Evolutionary conservation across 2,888 invertebrate genomes (phyloP), one percentile per base, ranked within the genome.

Genomic region (Steinernema hermaphroditum): DNA sequence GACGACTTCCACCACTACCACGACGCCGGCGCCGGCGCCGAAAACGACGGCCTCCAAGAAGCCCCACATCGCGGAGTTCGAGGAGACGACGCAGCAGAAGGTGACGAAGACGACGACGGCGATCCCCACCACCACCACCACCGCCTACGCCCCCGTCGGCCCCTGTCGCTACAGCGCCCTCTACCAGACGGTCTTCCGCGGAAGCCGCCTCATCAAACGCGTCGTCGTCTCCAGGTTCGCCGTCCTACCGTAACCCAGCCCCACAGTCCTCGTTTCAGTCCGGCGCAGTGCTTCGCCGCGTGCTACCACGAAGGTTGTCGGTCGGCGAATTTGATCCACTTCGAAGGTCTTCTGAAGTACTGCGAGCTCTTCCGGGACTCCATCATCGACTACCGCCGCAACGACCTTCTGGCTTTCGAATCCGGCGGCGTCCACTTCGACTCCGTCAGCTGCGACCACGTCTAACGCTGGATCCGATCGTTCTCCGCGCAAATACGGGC

Each of bases 361-460:
- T 85, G 71, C 69, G 80, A 83, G 72, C 72, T 83, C 9, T 86
- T 78, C 78, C 77, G 77, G 2, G 85, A 85, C 76, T 84, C 86
- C 1, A 75, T 85, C 22, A 82, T 85, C 50, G 85, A 85, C 73
- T 85, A 84, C 74, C 81, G 86, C 4, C 49, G 77, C 19, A 80
- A 84, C 19, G 83, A 85, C 72, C 83, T 86, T 70, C 78, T 85
- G 41, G 78, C 77, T 6, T 85, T 80, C 69, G 84, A 84, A 34
- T 76, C 80, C 14, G 76, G 80, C 19, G 82, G 83, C 22, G 85
- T 85, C 41, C 83, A 85, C 75, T 85, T 85, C 68, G 85, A 85
- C 71, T 82, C 83, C 19, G 85, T 85, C 73, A 78, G 78, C 50
- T 85, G 85, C 69, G 80, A 86, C 34, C n/a, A 1, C 62, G 62